Base-by-base conservation (phyloP, 1,140 invertebrate genomes). In the Leptoteleia sp. region DNA sequence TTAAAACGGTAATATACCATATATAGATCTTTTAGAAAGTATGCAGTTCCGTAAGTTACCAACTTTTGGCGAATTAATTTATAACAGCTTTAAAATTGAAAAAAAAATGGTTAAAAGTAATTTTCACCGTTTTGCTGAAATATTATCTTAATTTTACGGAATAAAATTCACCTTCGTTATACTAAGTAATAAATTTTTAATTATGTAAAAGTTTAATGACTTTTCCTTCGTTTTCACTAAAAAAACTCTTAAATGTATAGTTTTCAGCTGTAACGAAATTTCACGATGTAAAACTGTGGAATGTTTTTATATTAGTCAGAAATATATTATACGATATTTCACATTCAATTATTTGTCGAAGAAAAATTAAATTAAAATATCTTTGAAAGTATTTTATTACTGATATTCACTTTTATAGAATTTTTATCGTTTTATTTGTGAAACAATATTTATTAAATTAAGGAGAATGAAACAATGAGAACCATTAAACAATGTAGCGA, bases 161-260 rank as follows among this genome's bases (percentile, higher is more conserved):
- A 52, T 42, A 31, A 64, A 64, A 64, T 42, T 42, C 25, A 7
- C 15, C 33, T 29, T 16, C 33, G 22, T 7, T 38, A 16, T 15
- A 55, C 9, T 25, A 1, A 22, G 52, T 27, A 31, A 50, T 64
- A 17, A 29, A 64, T 64, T 50, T 64, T 50, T 64, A 42, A 64
- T 64, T 40, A 19, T 50, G 11, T 42, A 31, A 64, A 62, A 52
- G 22, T 52, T 64, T 64, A 64, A 52, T 52, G 45, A 40, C 50
- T 52, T 50, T 64, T 16, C 25, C n/a, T 64, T 27, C 5, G 12
- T 40, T 50, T 64, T 50, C 3, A 17, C 3, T 31, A 11, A 15
- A 42, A 48, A 19, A 33, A 22, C 11, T 16, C 29, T 29, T 27
- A 38, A 22, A 37, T 11, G 3, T 25, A 47, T n/a, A 54, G 1